phyloP scores from a whole-genome alignment of 2,888 invertebrate species.

The Apoda limacodes region DNA sequence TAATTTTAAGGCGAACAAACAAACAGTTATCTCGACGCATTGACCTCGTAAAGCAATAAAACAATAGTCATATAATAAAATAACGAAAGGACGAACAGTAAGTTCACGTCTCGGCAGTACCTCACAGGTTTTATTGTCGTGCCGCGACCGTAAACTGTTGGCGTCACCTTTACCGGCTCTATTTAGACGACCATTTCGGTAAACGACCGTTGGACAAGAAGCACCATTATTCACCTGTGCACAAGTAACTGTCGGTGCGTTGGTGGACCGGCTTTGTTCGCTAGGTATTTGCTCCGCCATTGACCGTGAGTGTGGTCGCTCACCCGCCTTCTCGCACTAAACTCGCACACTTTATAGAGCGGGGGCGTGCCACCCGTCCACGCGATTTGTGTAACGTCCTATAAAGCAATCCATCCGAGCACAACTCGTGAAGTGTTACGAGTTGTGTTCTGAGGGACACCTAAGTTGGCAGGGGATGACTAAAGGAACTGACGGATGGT shows the following conservation, averaged over 20 bases:
- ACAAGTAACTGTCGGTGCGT: constrained; percentile 40
- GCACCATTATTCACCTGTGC: constrained; percentile 57
- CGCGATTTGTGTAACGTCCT: constrained; percentile 43
- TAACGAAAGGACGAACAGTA: constrained; percentile 30
- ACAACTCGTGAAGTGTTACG: too few relatives aligned
- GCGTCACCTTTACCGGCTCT: constrained; percentile 39
- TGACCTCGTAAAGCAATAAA: too few relatives aligned
- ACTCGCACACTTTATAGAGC: constrained; percentile 46
- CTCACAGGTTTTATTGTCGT: constrained; percentile 43
- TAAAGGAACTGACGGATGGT: too few relatives aligned
- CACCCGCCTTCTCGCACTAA: constrained; percentile 46
- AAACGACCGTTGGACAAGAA: constrained; percentile 50
- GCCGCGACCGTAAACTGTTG: constrained; percentile 41
- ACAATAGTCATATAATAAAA: too few relatives aligned
- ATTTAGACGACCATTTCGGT: constrained; percentile 36
- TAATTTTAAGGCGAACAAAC: too few relatives aligned
- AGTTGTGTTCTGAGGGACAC: too few relatives aligned
- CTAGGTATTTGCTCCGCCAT: constrained; percentile 26
- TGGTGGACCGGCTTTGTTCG: constrained; percentile 39
- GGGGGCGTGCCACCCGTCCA: constrained; percentile 42
- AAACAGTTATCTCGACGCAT: too few relatives aligned
- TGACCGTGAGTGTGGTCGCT: constrained; percentile 59
- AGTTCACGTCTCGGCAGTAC: constrained; percentile 32
- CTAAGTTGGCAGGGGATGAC: too few relatives aligned
- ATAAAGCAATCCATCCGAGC: constrained; percentile 38